A percentile compares a stretch with the other conserved stretches of the same genome.
Conservation (phyloP, 2,797 vertebrate species). For the Muraenolepis orangiensis region DNA sequence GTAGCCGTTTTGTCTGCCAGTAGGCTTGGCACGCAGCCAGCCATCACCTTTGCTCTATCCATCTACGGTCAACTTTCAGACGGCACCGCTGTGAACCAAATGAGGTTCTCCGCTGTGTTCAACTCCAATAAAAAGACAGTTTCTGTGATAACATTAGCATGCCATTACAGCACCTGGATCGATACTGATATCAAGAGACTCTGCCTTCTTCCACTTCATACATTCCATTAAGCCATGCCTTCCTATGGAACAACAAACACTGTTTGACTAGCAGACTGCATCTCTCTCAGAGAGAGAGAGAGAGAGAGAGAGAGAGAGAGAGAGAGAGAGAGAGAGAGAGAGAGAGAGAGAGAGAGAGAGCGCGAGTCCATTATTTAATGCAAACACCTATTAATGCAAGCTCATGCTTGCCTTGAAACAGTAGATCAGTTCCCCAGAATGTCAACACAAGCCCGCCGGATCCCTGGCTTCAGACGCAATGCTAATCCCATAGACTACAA, state of each 20-base stretch:
- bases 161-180: background rate
- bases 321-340: constrained; percentile 30
- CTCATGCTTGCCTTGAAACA: constrained; percentile 64
- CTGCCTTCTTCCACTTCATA: background rate
- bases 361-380: constrained; percentile 39
- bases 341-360: constrained; percentile 9
- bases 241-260: background rate
- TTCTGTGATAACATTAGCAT: background rate
- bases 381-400: constrained; percentile 69
- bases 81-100: background rate
- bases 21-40: background rate
- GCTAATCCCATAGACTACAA: constrained; percentile 54
- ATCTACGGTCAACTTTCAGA: background rate
- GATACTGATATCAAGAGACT: background rate
- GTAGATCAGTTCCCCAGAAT: constrained; percentile 51
- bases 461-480: constrained; percentile 59
- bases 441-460: constrained; percentile 61
- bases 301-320: constrained; percentile 9
- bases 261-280: background rate
- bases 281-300: constrained; percentile 31
- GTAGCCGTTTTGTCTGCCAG: background rate
- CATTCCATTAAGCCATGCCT: background rate
- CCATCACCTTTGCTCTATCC: background rate
- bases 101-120: background rate
- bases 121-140: background rate